Conservation (phyloP, 1,140 invertebrate genomes). For the Daktulosphaira vitifoliae region DNA sequence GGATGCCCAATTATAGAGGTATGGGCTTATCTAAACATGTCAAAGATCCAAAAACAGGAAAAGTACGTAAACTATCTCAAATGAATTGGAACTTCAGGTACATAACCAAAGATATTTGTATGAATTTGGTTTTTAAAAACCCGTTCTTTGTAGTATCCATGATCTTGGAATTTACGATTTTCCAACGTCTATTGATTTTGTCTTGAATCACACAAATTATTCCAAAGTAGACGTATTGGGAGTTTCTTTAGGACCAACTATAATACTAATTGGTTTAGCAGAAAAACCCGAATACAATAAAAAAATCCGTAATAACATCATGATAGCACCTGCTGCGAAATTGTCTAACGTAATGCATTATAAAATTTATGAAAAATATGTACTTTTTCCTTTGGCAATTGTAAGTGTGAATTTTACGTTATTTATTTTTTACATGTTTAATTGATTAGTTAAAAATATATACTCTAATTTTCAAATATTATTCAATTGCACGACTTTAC, state of each 20-base stretch:
- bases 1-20: constrained; percentile 47
- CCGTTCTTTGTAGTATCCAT: constrained; percentile 45
- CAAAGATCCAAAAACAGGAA: constrained; percentile 5
- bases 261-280: constrained; percentile 46
- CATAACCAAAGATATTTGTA: no score
- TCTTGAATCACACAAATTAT: constrained; percentile 44
- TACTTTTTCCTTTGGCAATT: no score
- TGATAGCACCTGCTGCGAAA: constrained; percentile 50
- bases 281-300: constrained; percentile 48
- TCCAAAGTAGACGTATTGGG: constrained; percentile 50
- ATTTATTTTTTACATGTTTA: no score
- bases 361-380: no score
- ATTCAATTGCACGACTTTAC: no score
- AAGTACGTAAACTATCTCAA: not conserved
- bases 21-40: constrained; percentile 16
- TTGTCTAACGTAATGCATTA: no score
- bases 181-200: constrained; percentile 51
- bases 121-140: no score
- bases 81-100: constrained; percentile 28
- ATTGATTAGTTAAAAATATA: no score
- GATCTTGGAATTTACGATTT: constrained; percentile 53
- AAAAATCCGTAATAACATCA: constrained; percentile 46
- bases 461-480: no score
- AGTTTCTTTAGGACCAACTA: constrained; percentile 58
- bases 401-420: no score